Evolutionary conservation across 2,797 vertebrate species (phyloP).

Genomic region (Tympanoctomys barrerae): DNA sequence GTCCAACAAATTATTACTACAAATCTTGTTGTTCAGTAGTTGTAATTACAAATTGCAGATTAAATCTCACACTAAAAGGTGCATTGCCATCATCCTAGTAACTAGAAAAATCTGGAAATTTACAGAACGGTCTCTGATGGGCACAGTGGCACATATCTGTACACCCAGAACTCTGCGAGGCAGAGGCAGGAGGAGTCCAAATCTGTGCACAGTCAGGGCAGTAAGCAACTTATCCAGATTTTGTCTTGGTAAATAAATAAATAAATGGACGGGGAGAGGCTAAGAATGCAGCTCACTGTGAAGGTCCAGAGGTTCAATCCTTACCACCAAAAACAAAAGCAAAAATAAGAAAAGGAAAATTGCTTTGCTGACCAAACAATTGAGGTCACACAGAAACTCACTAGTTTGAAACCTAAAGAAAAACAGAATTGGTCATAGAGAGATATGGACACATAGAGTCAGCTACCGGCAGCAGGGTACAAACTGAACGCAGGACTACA

Average conservation of each 20-base stretch:
- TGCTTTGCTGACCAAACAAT: not conserved
- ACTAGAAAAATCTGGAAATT: not conserved
- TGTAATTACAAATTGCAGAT: not conserved
- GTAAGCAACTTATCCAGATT: not conserved
- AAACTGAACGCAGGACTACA: not conserved
- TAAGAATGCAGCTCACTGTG: not conserved
- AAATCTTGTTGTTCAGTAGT: not conserved
- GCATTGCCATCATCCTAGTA: not conserved
- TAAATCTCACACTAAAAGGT: not conserved
- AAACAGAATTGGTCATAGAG: not conserved
- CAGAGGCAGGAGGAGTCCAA: not conserved
- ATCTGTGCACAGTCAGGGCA: not conserved
- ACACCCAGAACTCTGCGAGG: not conserved
- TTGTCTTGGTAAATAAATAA: not conserved
- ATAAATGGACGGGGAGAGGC: not conserved
- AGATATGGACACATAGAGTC: not conserved
- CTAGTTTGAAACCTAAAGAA: not conserved
- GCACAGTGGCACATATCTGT: not conserved
- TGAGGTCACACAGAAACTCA: not conserved
- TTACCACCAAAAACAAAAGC: not conserved
- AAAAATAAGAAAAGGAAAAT: too few relatives aligned
- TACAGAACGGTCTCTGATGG: not conserved
- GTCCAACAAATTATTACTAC: not conserved
- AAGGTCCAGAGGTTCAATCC: not conserved
- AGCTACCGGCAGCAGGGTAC: not conserved